Conservation (phyloP, 1,140 invertebrate genomes). For the Drosophila azteca region DNA sequence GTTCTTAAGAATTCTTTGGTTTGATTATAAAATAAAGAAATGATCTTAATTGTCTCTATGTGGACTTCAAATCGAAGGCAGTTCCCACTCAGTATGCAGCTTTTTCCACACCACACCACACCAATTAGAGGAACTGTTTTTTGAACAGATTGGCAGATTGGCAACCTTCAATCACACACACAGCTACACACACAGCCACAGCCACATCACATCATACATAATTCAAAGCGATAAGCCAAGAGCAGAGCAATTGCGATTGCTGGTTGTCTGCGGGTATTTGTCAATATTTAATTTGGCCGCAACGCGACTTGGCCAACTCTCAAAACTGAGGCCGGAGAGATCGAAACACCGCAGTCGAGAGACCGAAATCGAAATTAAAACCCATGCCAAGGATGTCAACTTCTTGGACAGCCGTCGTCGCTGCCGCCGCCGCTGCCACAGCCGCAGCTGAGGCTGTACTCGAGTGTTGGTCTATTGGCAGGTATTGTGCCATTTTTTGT, state of each 20-base stretch:
- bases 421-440: background rate
- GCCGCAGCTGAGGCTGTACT: too few relatives aligned
- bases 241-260: conserved; percentile 20
- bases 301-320: conserved; percentile 19
- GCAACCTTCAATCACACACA: conserved; percentile 46
- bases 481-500: conserved; percentile 9
- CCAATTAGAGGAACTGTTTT: conserved; percentile 16
- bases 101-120: too few relatives aligned
- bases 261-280: conserved; percentile 30
- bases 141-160: too few relatives aligned
- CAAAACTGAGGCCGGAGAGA: conserved; percentile 10
- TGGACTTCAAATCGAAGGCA: too few relatives aligned
- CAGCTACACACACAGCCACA: background rate
- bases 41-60: too few relatives aligned
- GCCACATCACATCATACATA: conserved; percentile 48
- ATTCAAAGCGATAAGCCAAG: conserved; percentile 52
- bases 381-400: conserved; percentile 77
- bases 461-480: background rate
- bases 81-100: too few relatives aligned
- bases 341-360: background rate
- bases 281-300: conserved; percentile 64
- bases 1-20: too few relatives aligned
- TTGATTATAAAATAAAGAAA: too few relatives aligned
- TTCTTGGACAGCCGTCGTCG: conserved; percentile 47
- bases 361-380: conserved; percentile 38